Evolutionary conservation across 2,888 invertebrate genomes (phyloP), one percentile per base, ranked within the genome.

Genomic region (Eilema sororculum): DNA sequence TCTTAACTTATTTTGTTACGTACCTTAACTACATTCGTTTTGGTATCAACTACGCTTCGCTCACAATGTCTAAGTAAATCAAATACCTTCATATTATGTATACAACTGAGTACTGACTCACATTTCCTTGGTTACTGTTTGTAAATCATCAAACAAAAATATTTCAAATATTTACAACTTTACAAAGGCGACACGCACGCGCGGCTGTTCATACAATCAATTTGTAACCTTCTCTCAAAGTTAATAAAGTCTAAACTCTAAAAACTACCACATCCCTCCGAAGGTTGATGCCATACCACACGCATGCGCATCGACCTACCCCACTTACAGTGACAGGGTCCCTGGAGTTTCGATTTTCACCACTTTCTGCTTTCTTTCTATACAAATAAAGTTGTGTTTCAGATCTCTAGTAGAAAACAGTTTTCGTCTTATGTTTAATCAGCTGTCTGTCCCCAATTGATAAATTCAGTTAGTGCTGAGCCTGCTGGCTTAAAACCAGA

Each of bases 401-500:
- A 85, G 74, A 73, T 82, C 71, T 74, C 77, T 73, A 73, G 76
- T 80, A 83, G 88, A 83, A 90, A 87, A 92, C 90, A 84, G 78
- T 92, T 86, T 90, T 75, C 76, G 80, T 83, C 85, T 79, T 86
- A 80, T 91, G 87, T 93, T 91, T 93, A 88, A 93, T 93, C 95
- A 95, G 95, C 94, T 95, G 95, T 91, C 86, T 87, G 89, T 79
- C 89, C 90, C 88, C 90, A 88, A 91, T 93, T 92, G 92, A 91
- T 94, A 94, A 52, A 94, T 94, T 94, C 88, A 93, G 94, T 94
- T 92, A 91, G 84, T 84, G 79, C 82, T 84, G 84, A 87, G 89
- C 83, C 89, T 88, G 88, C 92, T 91, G 92, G 88, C 85, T 84
- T 68, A 78, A 81, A 82, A 78, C 86, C 87, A 88, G 86, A 84